A percentile compares a stretch with the other conserved stretches of the same genome.
These are phyloP conservation scores for Lymantria monacha DNA, from an alignment of 2,888 invertebrate genomes.

Conservation along the genomic window DNA sequence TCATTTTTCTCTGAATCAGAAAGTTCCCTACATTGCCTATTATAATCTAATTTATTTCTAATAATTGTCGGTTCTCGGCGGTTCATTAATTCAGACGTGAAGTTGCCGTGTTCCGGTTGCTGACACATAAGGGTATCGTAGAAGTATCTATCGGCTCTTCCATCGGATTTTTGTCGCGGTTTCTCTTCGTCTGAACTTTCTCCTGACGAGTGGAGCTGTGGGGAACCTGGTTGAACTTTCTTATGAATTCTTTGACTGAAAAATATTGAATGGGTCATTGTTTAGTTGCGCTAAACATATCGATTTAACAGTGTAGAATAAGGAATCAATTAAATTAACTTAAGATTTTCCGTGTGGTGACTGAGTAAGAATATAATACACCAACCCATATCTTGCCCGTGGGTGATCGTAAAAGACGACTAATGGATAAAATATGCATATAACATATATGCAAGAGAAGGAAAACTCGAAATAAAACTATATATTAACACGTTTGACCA, in stretches of 20 bases:
- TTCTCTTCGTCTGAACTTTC: constrained; percentile 69
- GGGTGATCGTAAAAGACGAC: too few relatives aligned
- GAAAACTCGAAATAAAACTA: too few relatives aligned
- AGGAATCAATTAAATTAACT: too few relatives aligned
- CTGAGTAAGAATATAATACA: too few relatives aligned
- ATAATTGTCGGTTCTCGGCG: constrained; percentile 38
- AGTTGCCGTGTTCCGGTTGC: constrained; percentile 44
- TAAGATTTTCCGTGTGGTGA: too few relatives aligned
- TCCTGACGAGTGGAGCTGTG: constrained; percentile 52
- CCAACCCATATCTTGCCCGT: too few relatives aligned
- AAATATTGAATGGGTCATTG: constrained; percentile 1
- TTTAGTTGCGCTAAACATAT: too few relatives aligned
- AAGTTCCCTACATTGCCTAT: constrained; percentile 49
- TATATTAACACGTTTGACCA: too few relatives aligned
- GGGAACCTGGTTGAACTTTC: constrained; percentile 48
- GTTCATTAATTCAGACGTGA: constrained; percentile 42
- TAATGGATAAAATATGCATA: too few relatives aligned
- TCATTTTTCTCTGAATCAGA: constrained; percentile 63
- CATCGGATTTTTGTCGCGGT: constrained; percentile 45
- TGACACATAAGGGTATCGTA: constrained; percentile 71
- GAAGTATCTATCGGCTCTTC: constrained; percentile 61
- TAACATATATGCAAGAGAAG: too few relatives aligned
- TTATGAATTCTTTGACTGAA: constrained; percentile 49
- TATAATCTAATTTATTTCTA: constrained; percentile 47
- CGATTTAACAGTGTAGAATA: too few relatives aligned